Conservation (phyloP, 1,140 invertebrate species). For the Zaprionus inermis region DNA sequence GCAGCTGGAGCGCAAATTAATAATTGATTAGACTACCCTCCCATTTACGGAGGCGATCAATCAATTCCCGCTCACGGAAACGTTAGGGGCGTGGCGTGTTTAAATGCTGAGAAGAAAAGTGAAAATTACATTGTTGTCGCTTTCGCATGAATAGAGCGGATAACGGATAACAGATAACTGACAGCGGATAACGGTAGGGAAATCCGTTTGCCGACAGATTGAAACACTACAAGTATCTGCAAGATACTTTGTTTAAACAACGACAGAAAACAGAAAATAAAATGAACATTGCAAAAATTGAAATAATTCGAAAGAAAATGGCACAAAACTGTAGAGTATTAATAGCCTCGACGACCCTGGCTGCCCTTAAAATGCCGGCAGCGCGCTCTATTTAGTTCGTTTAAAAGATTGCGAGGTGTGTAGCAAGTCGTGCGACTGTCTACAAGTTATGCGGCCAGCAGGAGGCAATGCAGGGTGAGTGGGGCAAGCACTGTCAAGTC, state of each 20-base stretch:
- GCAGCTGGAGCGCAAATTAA: slow-evolving; percentile 47
- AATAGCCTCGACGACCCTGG: slow-evolving; percentile 73
- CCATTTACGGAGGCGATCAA: slow-evolving; percentile 41
- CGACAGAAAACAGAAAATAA: slow-evolving; percentile 69
- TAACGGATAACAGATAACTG: neutral
- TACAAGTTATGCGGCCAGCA: slow-evolving; percentile 68
- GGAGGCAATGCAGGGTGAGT: neutral
- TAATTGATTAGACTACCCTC: slow-evolving; percentile 68
- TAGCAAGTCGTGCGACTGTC: slow-evolving; percentile 21
- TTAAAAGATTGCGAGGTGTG: slow-evolving; percentile 31
- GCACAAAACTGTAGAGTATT: slow-evolving; percentile 58
- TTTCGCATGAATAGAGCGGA: slow-evolving; percentile 9
- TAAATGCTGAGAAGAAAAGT: slow-evolving; percentile 63
- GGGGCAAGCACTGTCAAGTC: slow-evolving; percentile 20
- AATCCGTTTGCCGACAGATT: slow-evolving; percentile 44
- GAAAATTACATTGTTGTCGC: slow-evolving; percentile 53
- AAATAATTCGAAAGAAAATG: slow-evolving; percentile 18
- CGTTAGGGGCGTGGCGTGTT: slow-evolving; percentile 62
- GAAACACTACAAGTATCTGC: slow-evolving; percentile 12
- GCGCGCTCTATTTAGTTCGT: slow-evolving; percentile 59
- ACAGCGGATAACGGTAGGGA: slow-evolving; percentile 19
- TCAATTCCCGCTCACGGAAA: slow-evolving; percentile 42
- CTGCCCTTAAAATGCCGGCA: slow-evolving; percentile 74
- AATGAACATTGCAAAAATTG: slow-evolving; percentile 39
- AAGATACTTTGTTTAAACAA: slow-evolving; percentile 32